Conservation (phyloP, 2,113 vertebrate species). For the Passer domesticus region DNA sequence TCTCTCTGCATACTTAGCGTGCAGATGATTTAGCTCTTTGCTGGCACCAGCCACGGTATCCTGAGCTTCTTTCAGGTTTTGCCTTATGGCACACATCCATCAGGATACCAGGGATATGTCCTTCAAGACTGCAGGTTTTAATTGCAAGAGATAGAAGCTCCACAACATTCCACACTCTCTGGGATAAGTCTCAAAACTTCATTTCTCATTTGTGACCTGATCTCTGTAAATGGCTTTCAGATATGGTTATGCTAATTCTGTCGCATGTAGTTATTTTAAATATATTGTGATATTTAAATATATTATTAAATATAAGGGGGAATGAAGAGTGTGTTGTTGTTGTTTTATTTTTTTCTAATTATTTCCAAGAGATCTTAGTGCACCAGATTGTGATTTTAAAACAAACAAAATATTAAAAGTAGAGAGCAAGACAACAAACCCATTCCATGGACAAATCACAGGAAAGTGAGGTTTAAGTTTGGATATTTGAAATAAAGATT, state of each 20-base stretch:
- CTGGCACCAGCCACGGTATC: no score
- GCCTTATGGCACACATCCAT: background rate
- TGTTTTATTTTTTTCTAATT: background rate
- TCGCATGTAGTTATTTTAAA: background rate
- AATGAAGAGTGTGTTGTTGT: background rate
- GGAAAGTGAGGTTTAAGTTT: background rate
- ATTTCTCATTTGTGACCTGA: background rate
- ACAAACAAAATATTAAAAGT: background rate
- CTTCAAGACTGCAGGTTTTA: background rate
- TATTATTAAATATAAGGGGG: no score
- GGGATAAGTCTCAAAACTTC: background rate
- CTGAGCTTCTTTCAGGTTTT: background rate
- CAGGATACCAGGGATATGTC: background rate
- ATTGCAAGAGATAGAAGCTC: background rate
- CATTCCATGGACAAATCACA: background rate
- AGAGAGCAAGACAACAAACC: background rate
- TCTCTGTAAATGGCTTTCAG: background rate
- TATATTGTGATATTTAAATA: no score
- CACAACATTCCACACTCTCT: background rate
- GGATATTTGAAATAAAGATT: background rate
- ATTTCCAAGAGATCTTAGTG: background rate
- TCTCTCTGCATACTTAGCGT: no score
- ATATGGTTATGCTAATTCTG: background rate
- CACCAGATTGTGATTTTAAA: background rate
- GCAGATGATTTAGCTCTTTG: background rate